Conservation (phyloP, 2,113 vertebrate species). For the Argyrosomus japonicus region DNA sequence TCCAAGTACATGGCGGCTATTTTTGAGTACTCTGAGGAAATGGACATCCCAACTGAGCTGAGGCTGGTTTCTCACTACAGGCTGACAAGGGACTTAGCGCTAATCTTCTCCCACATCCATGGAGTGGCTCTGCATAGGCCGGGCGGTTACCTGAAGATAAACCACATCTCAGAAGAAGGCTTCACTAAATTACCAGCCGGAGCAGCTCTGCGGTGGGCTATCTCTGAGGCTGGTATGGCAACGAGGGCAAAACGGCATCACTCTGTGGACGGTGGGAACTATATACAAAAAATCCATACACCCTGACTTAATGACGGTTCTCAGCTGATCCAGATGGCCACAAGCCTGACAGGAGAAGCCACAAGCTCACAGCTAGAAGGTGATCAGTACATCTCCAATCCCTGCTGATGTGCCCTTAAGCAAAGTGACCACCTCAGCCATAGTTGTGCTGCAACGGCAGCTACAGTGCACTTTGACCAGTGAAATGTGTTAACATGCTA, state of each 20-base stretch:
- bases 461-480: slow-evolving; percentile 18
- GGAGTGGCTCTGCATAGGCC: slow-evolving; percentile 79
- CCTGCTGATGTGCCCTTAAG: not conserved
- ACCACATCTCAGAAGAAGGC: slow-evolving; percentile 77
- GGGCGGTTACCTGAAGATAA: slow-evolving; percentile 76
- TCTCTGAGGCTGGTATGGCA: slow-evolving; percentile 66
- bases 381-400: not conserved
- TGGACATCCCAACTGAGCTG: slow-evolving; percentile 79
- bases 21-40: slow-evolving; percentile 82
- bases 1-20: slow-evolving; percentile 84
- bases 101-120: slow-evolving; percentile 86
- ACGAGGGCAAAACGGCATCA: slow-evolving; percentile 16
- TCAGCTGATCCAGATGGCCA: not conserved
- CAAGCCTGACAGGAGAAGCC: not conserved
- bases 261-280: not conserved
- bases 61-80: slow-evolving; percentile 79
- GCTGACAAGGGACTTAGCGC: slow-evolving; percentile 76
- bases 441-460: not conserved
- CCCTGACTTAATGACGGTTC: not conserved
- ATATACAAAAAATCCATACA: not conserved
- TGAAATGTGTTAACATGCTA: not conserved
- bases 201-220: slow-evolving; percentile 75
- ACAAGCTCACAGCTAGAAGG: not conserved
- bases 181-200: slow-evolving; percentile 76
- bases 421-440: not conserved